A percentile compares a stretch with the other conserved stretches of the same genome.
Evolutionary conservation across 2,113 vertebrate species (phyloP).

Genomic region (Periophthalmodon schlosseri): DNA sequence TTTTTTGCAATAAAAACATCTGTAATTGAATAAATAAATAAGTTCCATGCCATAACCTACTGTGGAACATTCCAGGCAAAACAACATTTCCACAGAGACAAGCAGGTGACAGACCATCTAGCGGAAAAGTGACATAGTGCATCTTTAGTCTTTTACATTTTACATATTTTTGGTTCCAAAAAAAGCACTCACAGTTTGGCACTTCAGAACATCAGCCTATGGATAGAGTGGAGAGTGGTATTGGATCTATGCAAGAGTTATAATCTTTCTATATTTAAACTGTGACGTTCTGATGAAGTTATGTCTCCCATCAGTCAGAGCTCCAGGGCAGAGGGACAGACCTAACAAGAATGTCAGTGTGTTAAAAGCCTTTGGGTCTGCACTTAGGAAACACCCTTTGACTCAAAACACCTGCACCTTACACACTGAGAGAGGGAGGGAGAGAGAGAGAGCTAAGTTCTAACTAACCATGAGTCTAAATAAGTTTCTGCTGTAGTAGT

Average conservation of each 20-base stretch:
- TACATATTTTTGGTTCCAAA: constrained; percentile 2
- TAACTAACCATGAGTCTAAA: too few species aligned
- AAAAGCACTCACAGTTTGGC: constrained; percentile 7
- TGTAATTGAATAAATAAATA: constrained; percentile 30
- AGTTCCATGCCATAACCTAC: background rate
- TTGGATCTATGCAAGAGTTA: constrained; percentile 16
- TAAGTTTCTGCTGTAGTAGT: background rate
- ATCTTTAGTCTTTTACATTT: constrained; percentile 6
- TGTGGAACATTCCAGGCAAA: background rate
- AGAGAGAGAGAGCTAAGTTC: too few species aligned
- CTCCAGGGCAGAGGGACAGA: constrained; percentile 43
- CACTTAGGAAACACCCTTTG: constrained; percentile 66
- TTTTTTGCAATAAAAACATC: too few species aligned
- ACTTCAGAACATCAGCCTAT: background rate
- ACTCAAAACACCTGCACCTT: constrained; percentile 75
- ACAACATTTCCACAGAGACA: background rate
- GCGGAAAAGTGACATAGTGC: background rate
- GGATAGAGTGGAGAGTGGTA: background rate
- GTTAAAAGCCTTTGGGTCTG: constrained; percentile 59
- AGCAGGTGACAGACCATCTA: too few species aligned
- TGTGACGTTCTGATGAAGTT: constrained; percentile 13
- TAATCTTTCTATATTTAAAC: background rate
- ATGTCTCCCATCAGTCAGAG: constrained; percentile 20
- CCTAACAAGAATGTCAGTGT: constrained; percentile 69
- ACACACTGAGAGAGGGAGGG: background rate